Evolutionary conservation across 2,888 invertebrate genomes (phyloP).

Genomic region (Dryococelus australis): DNA sequence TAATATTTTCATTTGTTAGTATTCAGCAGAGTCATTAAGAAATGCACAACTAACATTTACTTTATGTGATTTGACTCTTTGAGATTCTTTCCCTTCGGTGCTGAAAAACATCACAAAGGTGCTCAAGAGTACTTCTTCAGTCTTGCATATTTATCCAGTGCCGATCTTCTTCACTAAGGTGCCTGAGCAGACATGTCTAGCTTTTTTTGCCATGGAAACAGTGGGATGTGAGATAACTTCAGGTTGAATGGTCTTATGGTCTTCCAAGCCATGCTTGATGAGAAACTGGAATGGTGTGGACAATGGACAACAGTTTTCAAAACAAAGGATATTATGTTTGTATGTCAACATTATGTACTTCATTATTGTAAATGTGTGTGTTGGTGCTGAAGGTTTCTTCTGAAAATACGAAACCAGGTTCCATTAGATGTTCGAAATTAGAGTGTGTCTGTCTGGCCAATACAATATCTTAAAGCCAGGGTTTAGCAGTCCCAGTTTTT

Average conservation of each 20-base stretch:
- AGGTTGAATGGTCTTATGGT: not conserved
- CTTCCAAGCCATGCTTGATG: not conserved
- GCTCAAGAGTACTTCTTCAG: not conserved
- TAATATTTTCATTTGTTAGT: not conserved
- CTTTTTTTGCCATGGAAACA: not conserved
- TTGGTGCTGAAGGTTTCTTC: slow-evolving; percentile 1
- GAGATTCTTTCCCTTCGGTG: not conserved
- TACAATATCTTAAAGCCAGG: not conserved
- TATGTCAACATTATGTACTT: not conserved
- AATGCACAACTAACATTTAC: not conserved
- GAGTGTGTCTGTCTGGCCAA: not conserved
- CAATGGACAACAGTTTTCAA: slow-evolving; percentile 18
- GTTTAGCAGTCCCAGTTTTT: not conserved
- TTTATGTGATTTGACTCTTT: no score
- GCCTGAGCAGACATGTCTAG: not conserved
- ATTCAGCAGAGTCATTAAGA: not conserved
- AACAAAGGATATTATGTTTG: not conserved
- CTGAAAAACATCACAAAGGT: not conserved
- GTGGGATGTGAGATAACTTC: not conserved
- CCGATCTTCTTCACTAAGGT: not conserved
- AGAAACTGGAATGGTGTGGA: not conserved
- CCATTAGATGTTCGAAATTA: not conserved
- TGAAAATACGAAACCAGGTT: not conserved
- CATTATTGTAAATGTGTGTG: slow-evolving; percentile 8
- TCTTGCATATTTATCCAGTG: not conserved